phyloP scores from a whole-genome alignment of 2,888 invertebrate genomes.

The Luperina nickerlii region DNA sequence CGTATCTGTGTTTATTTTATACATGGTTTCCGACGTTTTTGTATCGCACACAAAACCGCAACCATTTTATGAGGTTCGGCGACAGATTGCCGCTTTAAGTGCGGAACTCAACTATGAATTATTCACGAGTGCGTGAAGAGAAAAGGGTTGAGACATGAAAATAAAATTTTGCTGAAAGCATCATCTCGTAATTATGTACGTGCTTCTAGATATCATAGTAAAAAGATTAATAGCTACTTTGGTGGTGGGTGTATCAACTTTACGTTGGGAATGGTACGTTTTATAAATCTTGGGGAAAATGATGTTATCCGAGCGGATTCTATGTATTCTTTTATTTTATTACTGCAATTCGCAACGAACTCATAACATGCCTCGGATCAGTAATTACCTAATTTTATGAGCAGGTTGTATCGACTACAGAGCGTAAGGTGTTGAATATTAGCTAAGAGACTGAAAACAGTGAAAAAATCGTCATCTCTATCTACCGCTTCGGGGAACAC shows the following conservation, averaged over 20 bases:
- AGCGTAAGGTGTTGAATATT: background rate
- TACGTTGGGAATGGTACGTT: constrained; percentile 23
- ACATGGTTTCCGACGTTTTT: constrained; percentile 50
- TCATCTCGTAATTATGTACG: constrained; percentile 55
- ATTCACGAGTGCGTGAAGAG: constrained; percentile 77
- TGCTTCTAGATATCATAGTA: constrained; percentile 47
- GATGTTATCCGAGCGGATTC: constrained; percentile 14
- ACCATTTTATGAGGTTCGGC: constrained; percentile 76
- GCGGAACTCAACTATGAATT: constrained; percentile 82
- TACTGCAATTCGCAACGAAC: background rate
- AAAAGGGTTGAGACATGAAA: constrained; percentile 72
- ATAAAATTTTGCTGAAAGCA: constrained; percentile 72
- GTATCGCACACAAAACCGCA: constrained; percentile 71
- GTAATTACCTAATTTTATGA: background rate
- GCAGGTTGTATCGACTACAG: background rate
- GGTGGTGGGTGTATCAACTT: constrained; percentile 29
- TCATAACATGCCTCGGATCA: background rate
- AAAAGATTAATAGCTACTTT: constrained; percentile 50
- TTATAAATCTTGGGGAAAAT: constrained; percentile 39
- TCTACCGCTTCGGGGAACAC: background rate
- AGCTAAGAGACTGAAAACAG: background rate
- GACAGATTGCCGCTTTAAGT: constrained; percentile 85
- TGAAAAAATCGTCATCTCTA: background rate
- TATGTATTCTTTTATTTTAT: background rate
- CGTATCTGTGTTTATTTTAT: constrained; percentile 53